phyloP scores from a whole-genome alignment of 2,888 invertebrate species.

The Lasius fuliginosus region DNA sequence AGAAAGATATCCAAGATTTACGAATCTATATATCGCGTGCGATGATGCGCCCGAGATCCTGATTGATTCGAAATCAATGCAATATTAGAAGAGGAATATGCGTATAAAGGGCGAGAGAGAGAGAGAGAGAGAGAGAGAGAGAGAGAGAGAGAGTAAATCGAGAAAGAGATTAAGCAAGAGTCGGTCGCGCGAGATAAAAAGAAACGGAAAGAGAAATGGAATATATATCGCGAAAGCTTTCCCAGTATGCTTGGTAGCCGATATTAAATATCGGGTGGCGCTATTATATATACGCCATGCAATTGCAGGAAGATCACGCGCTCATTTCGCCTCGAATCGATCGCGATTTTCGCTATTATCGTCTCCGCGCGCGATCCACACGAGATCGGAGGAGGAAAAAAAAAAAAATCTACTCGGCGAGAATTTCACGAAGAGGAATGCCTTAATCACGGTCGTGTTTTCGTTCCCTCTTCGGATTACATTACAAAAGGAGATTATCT shows the following conservation, averaged over 20 bases:
- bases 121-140: not conserved
- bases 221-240: constrained; percentile 9
- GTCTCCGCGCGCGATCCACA: not conserved
- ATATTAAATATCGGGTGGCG: constrained; percentile 29
- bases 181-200: constrained; percentile 9
- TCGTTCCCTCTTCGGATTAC: not conserved
- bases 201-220: constrained; percentile 4
- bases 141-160: not conserved
- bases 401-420: not conserved
- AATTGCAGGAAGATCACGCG: not conserved
- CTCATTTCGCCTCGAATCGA: not conserved
- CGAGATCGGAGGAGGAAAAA: not conserved
- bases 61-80: not conserved
- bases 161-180: constrained; percentile 22
- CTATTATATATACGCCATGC: not conserved
- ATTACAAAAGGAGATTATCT: not conserved
- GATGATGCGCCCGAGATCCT: not conserved
- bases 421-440: not conserved
- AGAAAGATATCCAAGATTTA: constrained; percentile 12
- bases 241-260: not conserved
- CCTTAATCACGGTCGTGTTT: not conserved
- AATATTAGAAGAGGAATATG: constrained; percentile 5
- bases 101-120: not conserved
- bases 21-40: constrained; percentile 3
- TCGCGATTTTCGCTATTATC: not conserved